Percentiles rank a stretch among this genome's conserved stretches.
phyloP scores from a whole-genome alignment of 2,797 vertebrate genomes.

The Amazona finschi region DNA sequence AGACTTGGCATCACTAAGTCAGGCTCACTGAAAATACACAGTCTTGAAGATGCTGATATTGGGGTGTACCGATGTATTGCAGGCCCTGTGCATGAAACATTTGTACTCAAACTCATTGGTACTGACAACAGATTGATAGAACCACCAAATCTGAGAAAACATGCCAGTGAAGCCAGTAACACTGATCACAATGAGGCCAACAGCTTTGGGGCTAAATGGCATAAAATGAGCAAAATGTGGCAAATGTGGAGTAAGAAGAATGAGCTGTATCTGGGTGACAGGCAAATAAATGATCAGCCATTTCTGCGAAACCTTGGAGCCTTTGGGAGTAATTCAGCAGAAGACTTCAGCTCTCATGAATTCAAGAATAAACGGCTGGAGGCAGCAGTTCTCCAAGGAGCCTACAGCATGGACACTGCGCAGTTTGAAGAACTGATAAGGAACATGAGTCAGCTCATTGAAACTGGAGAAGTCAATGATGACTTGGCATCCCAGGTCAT shows the following conservation, averaged over 20 bases:
- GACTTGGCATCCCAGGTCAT: constrained; percentile 83
- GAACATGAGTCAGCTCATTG: constrained; percentile 85
- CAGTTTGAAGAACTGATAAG: constrained; percentile 81
- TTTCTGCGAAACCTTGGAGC: constrained; percentile 61
- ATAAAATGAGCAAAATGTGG: constrained; percentile 76
- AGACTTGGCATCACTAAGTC: constrained; percentile 83
- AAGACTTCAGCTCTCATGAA: constrained; percentile 37
- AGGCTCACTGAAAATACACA: constrained; percentile 85
- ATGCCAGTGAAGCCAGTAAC: not conserved
- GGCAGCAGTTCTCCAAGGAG: constrained; percentile 71
- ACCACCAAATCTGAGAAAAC: constrained; percentile 55
- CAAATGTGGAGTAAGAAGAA: constrained; percentile 78
- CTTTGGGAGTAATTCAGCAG: constrained; percentile 64
- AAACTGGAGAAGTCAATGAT: constrained; percentile 78
- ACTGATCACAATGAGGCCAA: constrained; percentile 62
- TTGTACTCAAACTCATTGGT: constrained; percentile 87
- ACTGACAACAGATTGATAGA: constrained; percentile 78
- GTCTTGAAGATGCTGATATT: constrained; percentile 74
- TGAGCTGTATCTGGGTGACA: constrained; percentile 72
- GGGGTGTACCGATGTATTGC: constrained; percentile 86
- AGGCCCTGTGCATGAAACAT: constrained; percentile 77
- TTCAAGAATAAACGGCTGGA: constrained; percentile 64
- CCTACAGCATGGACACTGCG: constrained; percentile 77
- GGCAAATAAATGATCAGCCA: constrained; percentile 59
- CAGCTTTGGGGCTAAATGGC: constrained; percentile 76